Base-by-base conservation (phyloP, 2,888 invertebrate genomes). In the Drosophila peninsularis region DNA sequence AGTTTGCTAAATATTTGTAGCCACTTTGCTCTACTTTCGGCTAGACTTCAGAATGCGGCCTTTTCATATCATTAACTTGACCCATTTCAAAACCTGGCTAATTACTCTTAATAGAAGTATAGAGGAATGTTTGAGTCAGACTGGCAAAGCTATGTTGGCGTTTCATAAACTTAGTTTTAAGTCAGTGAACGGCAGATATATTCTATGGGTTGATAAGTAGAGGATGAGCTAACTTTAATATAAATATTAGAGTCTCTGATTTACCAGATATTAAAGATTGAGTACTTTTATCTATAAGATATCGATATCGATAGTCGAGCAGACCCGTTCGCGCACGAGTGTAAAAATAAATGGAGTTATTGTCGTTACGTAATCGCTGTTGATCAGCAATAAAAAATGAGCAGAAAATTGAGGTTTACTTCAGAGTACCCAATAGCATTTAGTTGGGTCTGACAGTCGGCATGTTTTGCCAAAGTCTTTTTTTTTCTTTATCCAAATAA, bases 401-500 rank as follows among this genome's bases (percentile, higher is more conserved):
- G 9, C 45, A n/a, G 10, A 17, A 27, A 45, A 30, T 45, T 5
- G 45, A 1, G 6, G 17, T 13, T 32, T 47, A 30, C 13, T 47
- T 47, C 30, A 19, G 11, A 32, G 30, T 47, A 47, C 47, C 30
- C 30, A 30, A 32, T 32, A 7, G 30, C 47, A 30, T 17, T 30
- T 17, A 47, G 30, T 47, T 47, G 3, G 32, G 30, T 47, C 30
- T 13, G 47, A 27, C 52, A 53, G 11, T 37, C 37, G 45, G 70
- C 63, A 36, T 58, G 52, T 73, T 63, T 63, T 57, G 44, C 52
- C 53, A 21, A 41, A 14, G 24, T 37, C 19, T 32, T 49, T 6
- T 62, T 56, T 71, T 54, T 54, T 17, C 17, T 57, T 57, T 71
- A 49, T 56, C n/a, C 11, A 45, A 45, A 45, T 30, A 45, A 39